Conservation (phyloP, 1,140 invertebrate genomes). For the Habropoda laboriosa region DNA sequence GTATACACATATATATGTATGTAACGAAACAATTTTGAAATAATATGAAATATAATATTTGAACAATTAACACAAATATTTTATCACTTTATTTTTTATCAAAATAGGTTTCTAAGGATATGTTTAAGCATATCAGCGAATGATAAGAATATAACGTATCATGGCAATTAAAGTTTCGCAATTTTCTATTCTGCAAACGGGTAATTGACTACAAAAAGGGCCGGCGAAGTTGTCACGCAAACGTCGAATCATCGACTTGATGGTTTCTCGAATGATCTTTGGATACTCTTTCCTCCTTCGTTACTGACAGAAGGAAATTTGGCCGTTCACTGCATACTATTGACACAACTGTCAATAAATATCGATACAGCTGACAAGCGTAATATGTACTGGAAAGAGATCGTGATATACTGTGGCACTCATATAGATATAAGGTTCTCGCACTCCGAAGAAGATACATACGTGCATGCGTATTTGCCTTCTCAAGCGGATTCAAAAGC, state of each 20-base stretch:
- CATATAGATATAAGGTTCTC: background rate
- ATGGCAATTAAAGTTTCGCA: too few relatives aligned
- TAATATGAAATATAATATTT: too few relatives aligned
- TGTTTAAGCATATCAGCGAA: too few relatives aligned
- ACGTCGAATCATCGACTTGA: slow-evolving; percentile 3
- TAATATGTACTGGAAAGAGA: slow-evolving; percentile 8
- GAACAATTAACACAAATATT: too few relatives aligned
- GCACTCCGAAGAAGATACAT: background rate
- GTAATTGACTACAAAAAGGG: background rate
- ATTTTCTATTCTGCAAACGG: too few relatives aligned
- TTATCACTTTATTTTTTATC: too few relatives aligned
- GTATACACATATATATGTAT: too few relatives aligned
- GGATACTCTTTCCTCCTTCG: background rate
- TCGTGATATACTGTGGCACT: slow-evolving; percentile 10
- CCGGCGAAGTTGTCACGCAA: background rate
- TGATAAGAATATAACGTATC: too few relatives aligned
- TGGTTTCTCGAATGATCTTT: background rate
- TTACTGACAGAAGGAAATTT: slow-evolving; percentile 19
- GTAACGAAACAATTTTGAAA: too few relatives aligned
- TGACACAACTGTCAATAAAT: slow-evolving; percentile 23
- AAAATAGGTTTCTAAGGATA: too few relatives aligned
- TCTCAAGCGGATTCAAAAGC: background rate
- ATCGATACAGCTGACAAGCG: slow-evolving; percentile 15
- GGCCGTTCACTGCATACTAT: background rate
- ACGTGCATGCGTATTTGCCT: background rate